Evolutionary conservation across 2,797 vertebrate species (phyloP).

Genomic region (Sebastes umbrosus): DNA sequence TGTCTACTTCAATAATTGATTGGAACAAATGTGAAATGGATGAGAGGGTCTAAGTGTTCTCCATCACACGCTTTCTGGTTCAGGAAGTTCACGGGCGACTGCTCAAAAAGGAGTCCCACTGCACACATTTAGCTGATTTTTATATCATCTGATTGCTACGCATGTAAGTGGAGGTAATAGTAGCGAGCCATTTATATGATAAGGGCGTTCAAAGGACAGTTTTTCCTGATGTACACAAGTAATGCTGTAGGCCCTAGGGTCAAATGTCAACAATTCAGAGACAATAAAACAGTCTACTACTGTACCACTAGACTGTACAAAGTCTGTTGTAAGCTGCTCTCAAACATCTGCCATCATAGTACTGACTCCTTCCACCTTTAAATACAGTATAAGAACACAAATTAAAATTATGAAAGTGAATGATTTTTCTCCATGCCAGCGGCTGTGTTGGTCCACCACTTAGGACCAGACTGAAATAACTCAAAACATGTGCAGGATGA

Average conservation of each 20-base stretch:
- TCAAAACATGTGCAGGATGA: background rate
- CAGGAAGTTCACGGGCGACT: conserved; percentile 71
- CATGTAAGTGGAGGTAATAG: conserved; percentile 40
- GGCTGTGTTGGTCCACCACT: background rate
- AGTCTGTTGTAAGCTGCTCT: conserved; percentile 7
- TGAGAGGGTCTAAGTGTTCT: conserved; percentile 86
- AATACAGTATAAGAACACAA: conserved; percentile 11
- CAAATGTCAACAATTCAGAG: conserved; percentile 45
- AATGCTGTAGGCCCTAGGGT: conserved; percentile 14
- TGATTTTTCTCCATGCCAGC: background rate
- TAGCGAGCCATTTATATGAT: conserved; percentile 35
- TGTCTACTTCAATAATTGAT: conserved; percentile 90
- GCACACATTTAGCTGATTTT: conserved; percentile 67
- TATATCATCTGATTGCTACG: conserved; percentile 58
- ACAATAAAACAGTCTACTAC: conserved; percentile 48
- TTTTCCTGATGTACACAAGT: conserved; percentile 34
- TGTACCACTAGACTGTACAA: background rate
- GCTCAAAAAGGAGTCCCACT: conserved; percentile 64
- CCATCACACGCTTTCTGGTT: conserved; percentile 82
- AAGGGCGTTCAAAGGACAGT: conserved; percentile 35
- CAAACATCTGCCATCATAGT: background rate
- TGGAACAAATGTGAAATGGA: conserved; percentile 88
- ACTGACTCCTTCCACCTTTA: background rate
- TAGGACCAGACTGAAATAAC: background rate
- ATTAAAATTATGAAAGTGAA: conserved; percentile 1